Conservation (phyloP, 2,888 invertebrate genomes). For the Xestoiulus laeticollis region DNA sequence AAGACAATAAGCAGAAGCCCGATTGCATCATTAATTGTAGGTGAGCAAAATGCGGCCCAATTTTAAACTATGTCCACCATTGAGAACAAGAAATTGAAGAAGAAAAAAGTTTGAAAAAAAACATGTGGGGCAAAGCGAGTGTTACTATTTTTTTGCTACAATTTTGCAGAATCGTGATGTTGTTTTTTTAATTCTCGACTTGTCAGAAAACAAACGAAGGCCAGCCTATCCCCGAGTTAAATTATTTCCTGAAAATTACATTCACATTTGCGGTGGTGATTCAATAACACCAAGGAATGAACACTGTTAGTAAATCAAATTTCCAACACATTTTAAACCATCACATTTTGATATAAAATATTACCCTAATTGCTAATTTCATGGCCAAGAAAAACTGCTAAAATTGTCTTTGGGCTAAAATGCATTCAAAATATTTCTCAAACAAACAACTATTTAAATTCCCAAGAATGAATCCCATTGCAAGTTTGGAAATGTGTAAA, state of each 20-base stretch:
- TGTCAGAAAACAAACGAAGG: background rate
- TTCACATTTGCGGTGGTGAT: background rate
- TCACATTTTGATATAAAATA: too few species aligned
- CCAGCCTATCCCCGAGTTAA: background rate
- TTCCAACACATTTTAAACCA: too few species aligned
- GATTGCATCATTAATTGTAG: slow-evolving; percentile 26
- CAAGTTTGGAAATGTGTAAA: too few species aligned
- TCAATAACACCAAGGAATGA: too few species aligned
- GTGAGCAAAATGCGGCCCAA: background rate
- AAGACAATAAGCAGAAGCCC: background rate
- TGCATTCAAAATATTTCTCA: too few species aligned
- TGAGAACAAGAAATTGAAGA: background rate
- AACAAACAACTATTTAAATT: too few species aligned
- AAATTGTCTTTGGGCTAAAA: too few species aligned
- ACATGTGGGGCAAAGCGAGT: background rate
- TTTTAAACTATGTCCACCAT: background rate
- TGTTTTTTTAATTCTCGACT: background rate
- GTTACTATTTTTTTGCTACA: background rate
- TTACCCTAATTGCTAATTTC: too few species aligned
- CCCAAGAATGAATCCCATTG: too few species aligned
- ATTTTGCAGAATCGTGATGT: background rate
- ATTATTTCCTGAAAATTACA: background rate
- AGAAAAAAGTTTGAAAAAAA: background rate
- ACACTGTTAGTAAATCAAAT: too few species aligned
- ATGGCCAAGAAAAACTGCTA: too few species aligned